Conservation (phyloP, 2,797 vertebrate species). For the Microcaecilia unicolor region DNA sequence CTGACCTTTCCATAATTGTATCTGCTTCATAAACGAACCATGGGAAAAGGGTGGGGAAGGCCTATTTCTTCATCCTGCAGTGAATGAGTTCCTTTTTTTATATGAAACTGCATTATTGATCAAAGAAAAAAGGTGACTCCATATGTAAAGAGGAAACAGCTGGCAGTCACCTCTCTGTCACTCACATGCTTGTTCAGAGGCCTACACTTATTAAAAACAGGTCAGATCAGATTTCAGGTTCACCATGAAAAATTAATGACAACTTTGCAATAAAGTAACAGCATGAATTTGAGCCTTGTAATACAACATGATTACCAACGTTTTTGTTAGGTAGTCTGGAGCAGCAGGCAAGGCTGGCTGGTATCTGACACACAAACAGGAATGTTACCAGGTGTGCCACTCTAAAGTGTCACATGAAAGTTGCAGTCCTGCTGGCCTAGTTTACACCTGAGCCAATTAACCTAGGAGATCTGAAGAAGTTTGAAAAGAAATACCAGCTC, state of each 20-base stretch:
- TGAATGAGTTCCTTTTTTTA: slow-evolving; percentile 40
- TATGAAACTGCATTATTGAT: slow-evolving; percentile 51
- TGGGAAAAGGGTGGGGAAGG: slow-evolving; percentile 7
- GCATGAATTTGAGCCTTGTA: slow-evolving; percentile 63
- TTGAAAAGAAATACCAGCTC: slow-evolving; percentile 63
- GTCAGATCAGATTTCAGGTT: slow-evolving; percentile 66
- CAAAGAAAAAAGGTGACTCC: slow-evolving; percentile 44
- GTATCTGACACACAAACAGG: slow-evolving; percentile 60
- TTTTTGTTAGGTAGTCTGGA: slow-evolving; percentile 55
- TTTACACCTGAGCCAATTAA: slow-evolving; percentile 97
- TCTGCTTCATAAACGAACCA: slow-evolving; percentile 28
- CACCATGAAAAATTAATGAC: slow-evolving; percentile 76
- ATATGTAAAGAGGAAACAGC: slow-evolving; percentile 45
- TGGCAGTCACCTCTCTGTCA: slow-evolving; percentile 46
- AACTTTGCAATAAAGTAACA: slow-evolving; percentile 48
- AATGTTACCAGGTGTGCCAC: slow-evolving; percentile 45
- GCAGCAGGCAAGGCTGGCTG: slow-evolving; percentile 60
- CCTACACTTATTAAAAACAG: slow-evolving; percentile 62
- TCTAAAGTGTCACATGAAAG: slow-evolving; percentile 74
- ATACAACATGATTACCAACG: slow-evolving; percentile 53
- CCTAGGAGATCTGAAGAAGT: slow-evolving; percentile 71
- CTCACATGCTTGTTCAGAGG: slow-evolving; percentile 12
- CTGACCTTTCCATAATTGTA: slow-evolving; percentile 41
- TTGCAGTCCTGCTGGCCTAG: slow-evolving; percentile 72
- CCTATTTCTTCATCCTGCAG: slow-evolving; percentile 26